A percentile compares a stretch with the other conserved stretches of the same genome.
phyloP scores from a whole-genome alignment of 2,888 invertebrate genomes.

The Melinopterus prodromus region DNA sequence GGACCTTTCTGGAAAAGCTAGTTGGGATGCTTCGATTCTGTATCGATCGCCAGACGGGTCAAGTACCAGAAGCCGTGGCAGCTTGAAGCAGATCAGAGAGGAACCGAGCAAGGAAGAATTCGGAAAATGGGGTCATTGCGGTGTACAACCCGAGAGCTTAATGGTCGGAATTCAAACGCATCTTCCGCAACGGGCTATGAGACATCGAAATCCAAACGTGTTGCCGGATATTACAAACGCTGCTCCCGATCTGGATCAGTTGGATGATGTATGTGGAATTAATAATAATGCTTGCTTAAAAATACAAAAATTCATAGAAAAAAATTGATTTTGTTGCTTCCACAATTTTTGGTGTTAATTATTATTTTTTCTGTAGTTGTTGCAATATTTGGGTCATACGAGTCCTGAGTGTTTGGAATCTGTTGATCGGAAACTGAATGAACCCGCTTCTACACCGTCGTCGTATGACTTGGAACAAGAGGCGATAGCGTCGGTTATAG shows the following conservation, averaged over 20 bases:
- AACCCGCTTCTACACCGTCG: conserved; percentile 74
- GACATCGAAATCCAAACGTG: conserved; percentile 77
- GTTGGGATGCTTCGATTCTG: conserved; percentile 94
- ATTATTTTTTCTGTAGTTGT: conserved; percentile 65
- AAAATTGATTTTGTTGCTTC: neutral
- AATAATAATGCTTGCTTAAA: too few relatives aligned
- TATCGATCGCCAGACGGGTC: conserved; percentile 74
- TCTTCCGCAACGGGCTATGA: conserved; percentile 72
- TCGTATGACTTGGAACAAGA: conserved; percentile 82
- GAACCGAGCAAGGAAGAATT: conserved; percentile 28
- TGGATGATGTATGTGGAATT: conserved; percentile 80
- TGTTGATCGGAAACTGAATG: conserved; percentile 77
- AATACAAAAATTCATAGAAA: too few relatives aligned
- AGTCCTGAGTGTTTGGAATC: conserved; percentile 86
- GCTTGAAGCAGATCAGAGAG: conserved; percentile 24
- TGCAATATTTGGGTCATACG: conserved; percentile 90
- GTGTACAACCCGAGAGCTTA: conserved; percentile 56
- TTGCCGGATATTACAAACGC: conserved; percentile 84
- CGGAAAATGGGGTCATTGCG: conserved; percentile 47
- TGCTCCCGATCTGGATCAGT: conserved; percentile 88
- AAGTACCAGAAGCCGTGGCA: conserved; percentile 22
- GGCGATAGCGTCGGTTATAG: conserved; percentile 84
- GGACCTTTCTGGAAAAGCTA: conserved; percentile 92
- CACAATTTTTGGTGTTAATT: conserved; percentile 18
- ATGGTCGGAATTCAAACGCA: conserved; percentile 50